Conservation (phyloP, 2,797 vertebrate species). For the Acipenser oxyrinchus region DNA sequence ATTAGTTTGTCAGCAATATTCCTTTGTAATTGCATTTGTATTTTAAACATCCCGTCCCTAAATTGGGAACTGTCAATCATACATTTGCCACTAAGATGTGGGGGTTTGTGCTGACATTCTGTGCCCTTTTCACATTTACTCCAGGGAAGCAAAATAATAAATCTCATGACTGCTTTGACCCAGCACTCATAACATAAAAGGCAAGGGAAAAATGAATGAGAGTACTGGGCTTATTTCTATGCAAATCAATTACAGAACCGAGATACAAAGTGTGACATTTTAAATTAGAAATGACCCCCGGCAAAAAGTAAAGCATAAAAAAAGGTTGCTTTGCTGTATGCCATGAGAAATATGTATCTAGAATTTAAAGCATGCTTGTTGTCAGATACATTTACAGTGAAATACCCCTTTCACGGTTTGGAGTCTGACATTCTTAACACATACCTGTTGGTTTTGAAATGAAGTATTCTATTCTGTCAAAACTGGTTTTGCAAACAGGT, state of each 20-base stretch:
- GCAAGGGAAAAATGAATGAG: slow-evolving; percentile 26
- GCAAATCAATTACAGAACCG: slow-evolving; percentile 41
- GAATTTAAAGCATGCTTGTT: no score
- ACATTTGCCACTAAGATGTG: slow-evolving; percentile 29
- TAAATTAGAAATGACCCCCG: slow-evolving; percentile 26
- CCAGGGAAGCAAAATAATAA: slow-evolving; percentile 54
- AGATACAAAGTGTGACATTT: slow-evolving; percentile 30
- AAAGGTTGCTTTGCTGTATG: slow-evolving; percentile 8
- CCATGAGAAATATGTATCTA: background rate
- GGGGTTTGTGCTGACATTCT: slow-evolving; percentile 52
- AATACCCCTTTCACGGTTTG: no score
- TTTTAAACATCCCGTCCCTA: slow-evolving; percentile 27
- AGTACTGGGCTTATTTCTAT: slow-evolving; percentile 38
- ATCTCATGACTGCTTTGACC: slow-evolving; percentile 42
- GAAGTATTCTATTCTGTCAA: no score
- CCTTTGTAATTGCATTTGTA: slow-evolving; percentile 31
- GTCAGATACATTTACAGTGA: no score
- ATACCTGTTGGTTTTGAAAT: no score
- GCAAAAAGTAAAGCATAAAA: slow-evolving; percentile 14
- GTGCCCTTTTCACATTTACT: slow-evolving; percentile 61
- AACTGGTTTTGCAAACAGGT: no score
- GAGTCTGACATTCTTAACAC: no score
- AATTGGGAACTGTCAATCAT: slow-evolving; percentile 49
- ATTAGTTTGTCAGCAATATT: slow-evolving; percentile 20
- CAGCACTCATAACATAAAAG: slow-evolving; percentile 33